Evolutionary conservation across 2,113 vertebrate species (phyloP), one percentile per base, ranked within the genome.

Genomic region (Cyphomyrus plagiostoma): DNA sequence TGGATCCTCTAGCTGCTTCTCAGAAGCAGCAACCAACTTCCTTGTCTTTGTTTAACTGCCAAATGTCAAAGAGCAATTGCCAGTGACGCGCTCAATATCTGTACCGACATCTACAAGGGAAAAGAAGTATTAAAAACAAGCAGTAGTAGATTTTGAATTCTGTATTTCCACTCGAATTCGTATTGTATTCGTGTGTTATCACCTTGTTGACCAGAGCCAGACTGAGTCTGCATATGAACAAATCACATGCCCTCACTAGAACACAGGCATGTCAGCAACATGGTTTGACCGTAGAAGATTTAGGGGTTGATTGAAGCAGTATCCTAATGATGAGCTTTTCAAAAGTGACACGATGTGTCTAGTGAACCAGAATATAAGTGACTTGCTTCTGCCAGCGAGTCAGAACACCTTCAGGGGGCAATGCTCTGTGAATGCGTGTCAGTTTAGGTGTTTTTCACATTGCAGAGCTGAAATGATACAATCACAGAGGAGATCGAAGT

Each of bases 21-120:
- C 74, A 92, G 90, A 93, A 93, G 91, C 86, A 26, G n/a, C 82
- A 87, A 89, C 88, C 88, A 74, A 89, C 87, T 89, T 90, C 91
- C 86, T 89, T 74, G 66, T 87, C 89, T 85, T 84, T 89, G 83
- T 91, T 39, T 50, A 88, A 90, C 89, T 88, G 89, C 74, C 86
- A 87, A 50, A 48, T 56, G 17, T 86, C 30, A 58, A 58, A 62
- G 56, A 49, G 83, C 8, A 46, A n/a, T 70, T 30, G 46, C 42
- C 46, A 13, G 82, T 53, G 88, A 50, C 48, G 48, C 53, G 26
- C 26, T 53, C 23, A 48, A 50, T 87, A 52, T 42, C 35, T 88
- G 42, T 30, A 80, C n/a, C 52, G 4, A 39, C 45, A 46, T 11
- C 9, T 39, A 48, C 23, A 70, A 11, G n/a, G 62, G 39, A 19